A percentile compares a stretch with the other conserved stretches of the same genome.
phyloP scores from a whole-genome alignment of 2,888 invertebrate genomes.

The Agrochola macilenta region DNA sequence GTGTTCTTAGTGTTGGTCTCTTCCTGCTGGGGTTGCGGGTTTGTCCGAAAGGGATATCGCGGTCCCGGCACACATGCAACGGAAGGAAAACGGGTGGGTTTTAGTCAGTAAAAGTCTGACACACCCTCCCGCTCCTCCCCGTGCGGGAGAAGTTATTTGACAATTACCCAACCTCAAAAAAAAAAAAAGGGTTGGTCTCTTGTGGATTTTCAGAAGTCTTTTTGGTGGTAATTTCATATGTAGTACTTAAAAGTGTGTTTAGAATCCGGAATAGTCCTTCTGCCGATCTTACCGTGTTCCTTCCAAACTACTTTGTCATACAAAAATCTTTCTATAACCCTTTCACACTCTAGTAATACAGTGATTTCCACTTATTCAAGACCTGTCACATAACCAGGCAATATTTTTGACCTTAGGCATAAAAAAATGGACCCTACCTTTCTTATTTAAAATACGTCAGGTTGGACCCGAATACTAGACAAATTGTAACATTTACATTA shows the following conservation, averaged over 20 bases:
- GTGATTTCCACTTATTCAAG: background rate
- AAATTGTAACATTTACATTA: slow-evolving; percentile 59
- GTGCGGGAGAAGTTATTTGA: no score
- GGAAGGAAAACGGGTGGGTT: no score
- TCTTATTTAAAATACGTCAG: slow-evolving; percentile 40
- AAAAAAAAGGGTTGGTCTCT: background rate
- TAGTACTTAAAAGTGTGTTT: background rate
- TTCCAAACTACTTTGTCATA: background rate
- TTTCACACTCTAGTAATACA: background rate
- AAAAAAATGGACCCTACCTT: slow-evolving; percentile 2
- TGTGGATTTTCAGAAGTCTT: background rate
- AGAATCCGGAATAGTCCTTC: background rate
- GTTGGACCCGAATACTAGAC: slow-evolving; percentile 39
- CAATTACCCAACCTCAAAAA: no score
- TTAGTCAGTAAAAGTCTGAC: no score
- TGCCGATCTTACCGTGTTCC: background rate
- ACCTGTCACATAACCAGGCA: background rate
- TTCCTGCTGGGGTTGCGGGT: no score
- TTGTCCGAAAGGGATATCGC: no score
- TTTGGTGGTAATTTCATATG: background rate
- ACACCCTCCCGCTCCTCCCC: no score
- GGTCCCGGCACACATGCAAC: no score
- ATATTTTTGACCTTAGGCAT: slow-evolving; percentile 12
- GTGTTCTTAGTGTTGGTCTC: background rate
- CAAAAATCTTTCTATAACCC: background rate